A percentile compares a stretch with the other conserved stretches of the same genome.
Evolutionary conservation across 2,797 vertebrate species (phyloP).

Genomic region (Neosilurus hyrtlii): DNA sequence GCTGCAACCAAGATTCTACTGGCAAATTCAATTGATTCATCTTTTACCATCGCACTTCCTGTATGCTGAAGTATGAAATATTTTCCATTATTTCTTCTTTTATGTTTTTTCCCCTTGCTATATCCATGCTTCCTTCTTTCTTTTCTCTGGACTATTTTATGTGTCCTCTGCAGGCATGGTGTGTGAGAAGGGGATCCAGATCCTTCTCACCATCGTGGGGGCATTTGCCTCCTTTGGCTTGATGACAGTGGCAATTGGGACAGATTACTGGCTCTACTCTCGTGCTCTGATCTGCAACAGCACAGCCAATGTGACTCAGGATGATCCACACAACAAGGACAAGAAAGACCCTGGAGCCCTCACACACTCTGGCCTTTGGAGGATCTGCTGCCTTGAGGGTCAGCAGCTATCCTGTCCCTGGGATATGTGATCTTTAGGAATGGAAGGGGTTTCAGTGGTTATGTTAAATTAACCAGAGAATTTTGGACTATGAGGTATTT

Average conservation of each 20-base stretch:
- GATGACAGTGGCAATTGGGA: conserved; percentile 95
- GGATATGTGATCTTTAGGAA: conserved; percentile 9
- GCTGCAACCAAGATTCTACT: not conserved
- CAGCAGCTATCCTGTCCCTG: conserved; percentile 46
- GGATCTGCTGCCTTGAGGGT: conserved; percentile 96
- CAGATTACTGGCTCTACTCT: conserved; percentile 94
- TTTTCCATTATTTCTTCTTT: not conserved
- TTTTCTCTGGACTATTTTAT: not conserved
- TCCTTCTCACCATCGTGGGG: conserved; percentile 90
- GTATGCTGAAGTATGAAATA: not conserved
- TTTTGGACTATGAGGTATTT: not conserved
- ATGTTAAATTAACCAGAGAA: not conserved
- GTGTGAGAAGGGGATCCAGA: conserved; percentile 93
- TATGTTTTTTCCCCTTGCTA: not conserved
- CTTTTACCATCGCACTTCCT: too few relatives aligned
- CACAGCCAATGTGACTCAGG: conserved; percentile 81
- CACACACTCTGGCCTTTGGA: conserved; percentile 92
- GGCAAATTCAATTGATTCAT: not conserved
- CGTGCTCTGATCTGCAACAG: conserved; percentile 91
- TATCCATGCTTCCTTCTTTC: not conserved
- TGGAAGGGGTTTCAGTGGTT: not conserved
- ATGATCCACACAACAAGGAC: conserved; percentile 83
- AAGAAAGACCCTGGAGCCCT: conserved; percentile 90
- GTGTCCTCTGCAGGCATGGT: conserved; percentile 74
- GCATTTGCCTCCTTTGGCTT: conserved; percentile 92